A percentile compares a stretch with the other conserved stretches of the same genome.
Conservation (phyloP, 2,888 invertebrate species). For the Punctoribates punctum region DNA sequence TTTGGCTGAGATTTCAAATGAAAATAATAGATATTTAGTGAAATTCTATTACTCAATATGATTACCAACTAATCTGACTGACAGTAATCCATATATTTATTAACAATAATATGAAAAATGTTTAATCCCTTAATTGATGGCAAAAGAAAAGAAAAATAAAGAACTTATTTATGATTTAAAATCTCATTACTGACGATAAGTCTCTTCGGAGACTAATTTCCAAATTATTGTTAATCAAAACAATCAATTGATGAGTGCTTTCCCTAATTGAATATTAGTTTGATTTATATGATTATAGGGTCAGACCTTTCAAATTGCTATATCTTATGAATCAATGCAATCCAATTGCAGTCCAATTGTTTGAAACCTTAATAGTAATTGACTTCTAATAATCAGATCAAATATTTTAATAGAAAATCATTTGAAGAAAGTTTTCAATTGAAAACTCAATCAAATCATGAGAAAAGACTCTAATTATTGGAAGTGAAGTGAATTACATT, state of each 20-base stretch:
- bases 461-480: no score
- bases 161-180: background rate
- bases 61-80: conserved; percentile 21
- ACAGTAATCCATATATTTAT: conserved; percentile 6
- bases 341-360: background rate
- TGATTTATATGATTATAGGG: background rate
- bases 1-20: background rate
- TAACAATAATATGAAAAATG: background rate
- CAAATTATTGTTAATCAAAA: background rate
- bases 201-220: background rate
- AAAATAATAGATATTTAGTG: background rate
- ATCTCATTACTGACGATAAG: conserved; percentile 3
- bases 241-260: background rate
- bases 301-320: background rate
- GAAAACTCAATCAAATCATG: no score
- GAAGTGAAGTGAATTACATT: no score
- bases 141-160: background rate
- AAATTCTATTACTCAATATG: background rate
- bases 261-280: background rate
- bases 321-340: background rate
- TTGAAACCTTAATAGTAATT: background rate
- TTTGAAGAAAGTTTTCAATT: no score
- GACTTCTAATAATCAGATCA: background rate
- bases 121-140: conserved; percentile 2
- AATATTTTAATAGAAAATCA: no score